These are phyloP conservation scores for Halocaridina rubra DNA, from an alignment of 2,888 invertebrate genomes.

Conservation along the genomic window DNA sequence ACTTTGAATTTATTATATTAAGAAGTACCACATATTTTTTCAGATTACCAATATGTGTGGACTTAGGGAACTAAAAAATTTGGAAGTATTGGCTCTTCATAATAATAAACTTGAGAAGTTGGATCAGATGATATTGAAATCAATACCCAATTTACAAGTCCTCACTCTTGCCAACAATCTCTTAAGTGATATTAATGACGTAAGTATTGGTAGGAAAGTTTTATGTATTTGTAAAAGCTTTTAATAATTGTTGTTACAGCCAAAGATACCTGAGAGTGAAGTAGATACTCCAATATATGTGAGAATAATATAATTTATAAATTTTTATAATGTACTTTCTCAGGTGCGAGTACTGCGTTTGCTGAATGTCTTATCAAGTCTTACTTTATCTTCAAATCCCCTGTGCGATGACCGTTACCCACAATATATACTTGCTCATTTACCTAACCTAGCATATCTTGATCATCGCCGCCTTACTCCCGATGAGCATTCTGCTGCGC, in stretches of 20 bases:
- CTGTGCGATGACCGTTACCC: constrained; percentile 32
- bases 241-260: too few relatives aligned
- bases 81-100: constrained; percentile 53
- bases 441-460: constrained; percentile 47
- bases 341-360: constrained; percentile 46
- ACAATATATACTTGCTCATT: constrained; percentile 32
- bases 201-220: not conserved
- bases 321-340: not conserved
- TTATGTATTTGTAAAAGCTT: not conserved
- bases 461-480: constrained; percentile 42
- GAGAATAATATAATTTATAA: not conserved
- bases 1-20: too few relatives aligned
- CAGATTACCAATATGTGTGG: constrained; percentile 35
- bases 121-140: constrained; percentile 16
- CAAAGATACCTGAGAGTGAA: not conserved
- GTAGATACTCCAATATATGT: not conserved
- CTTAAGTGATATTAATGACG: constrained; percentile 34
- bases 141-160: constrained; percentile 36
- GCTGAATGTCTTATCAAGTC: constrained; percentile 17
- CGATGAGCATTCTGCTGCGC: not conserved
- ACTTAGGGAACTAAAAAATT: constrained; percentile 2
- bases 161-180: constrained; percentile 51
- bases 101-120: constrained; percentile 42
- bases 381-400: constrained; percentile 37
- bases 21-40: too few relatives aligned